phyloP scores from a whole-genome alignment of 1,140 invertebrate species.

The Nephila pilipes region DNA sequence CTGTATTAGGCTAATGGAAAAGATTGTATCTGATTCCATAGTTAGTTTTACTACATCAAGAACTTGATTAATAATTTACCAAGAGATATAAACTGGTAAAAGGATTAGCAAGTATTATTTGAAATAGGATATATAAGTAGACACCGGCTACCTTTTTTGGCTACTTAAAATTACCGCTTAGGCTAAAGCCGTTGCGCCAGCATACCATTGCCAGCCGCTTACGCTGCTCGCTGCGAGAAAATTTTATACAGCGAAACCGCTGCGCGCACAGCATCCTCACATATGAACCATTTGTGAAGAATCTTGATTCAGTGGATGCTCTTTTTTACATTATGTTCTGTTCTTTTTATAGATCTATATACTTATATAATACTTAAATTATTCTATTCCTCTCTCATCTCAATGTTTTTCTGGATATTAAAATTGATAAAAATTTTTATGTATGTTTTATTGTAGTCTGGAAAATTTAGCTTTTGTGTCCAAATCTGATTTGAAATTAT shows the following conservation, averaged over 20 bases:
- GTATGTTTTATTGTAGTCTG: background rate
- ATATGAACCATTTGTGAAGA: slow-evolving; percentile 22
- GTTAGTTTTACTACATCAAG: too few species aligned
- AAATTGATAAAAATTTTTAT: slow-evolving; percentile 36
- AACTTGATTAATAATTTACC: too few species aligned
- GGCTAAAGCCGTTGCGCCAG: too few species aligned
- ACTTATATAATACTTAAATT: slow-evolving; percentile 4
- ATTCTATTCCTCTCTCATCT: slow-evolving; percentile 1
- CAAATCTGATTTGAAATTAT: slow-evolving; percentile 58
- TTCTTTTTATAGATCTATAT: background rate
- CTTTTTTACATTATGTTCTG: background rate
- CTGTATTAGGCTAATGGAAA: too few species aligned
- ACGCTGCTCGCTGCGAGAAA: too few species aligned
- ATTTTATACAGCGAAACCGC: too few species aligned
- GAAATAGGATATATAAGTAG: background rate
- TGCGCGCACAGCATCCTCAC: background rate
- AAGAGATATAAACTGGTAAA: too few species aligned
- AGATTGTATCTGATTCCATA: too few species aligned
- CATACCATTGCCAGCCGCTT: too few species aligned
- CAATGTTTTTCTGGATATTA: slow-evolving; percentile 29
- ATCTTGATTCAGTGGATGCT: background rate
- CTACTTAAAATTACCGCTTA: too few species aligned
- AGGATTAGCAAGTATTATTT: too few species aligned
- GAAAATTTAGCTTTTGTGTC: slow-evolving; percentile 56
- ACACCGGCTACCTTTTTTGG: too few species aligned